A percentile compares a stretch with the other conserved stretches of the same genome.
Evolutionary conservation across 2,113 vertebrate genomes (phyloP).

Genomic region (Calonectris borealis): DNA sequence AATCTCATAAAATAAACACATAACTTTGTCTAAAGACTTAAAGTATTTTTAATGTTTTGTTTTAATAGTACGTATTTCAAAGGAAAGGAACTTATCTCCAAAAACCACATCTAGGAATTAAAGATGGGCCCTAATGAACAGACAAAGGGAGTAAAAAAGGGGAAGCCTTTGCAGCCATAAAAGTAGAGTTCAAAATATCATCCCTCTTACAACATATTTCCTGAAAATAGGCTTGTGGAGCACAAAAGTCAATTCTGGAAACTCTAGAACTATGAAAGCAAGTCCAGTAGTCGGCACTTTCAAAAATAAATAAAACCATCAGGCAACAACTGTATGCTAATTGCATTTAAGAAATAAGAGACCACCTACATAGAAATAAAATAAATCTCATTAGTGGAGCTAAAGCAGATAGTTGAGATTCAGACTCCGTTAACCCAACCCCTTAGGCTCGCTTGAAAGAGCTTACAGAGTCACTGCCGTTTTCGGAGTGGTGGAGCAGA

Average conservation of each 20-base stretch:
- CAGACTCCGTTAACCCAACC: neutral
- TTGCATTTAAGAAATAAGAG: slow-evolving; percentile 51
- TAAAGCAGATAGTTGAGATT: neutral
- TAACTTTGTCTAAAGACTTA: neutral
- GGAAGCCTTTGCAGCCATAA: slow-evolving; percentile 36
- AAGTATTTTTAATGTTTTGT: neutral
- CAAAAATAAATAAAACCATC: slow-evolving; percentile 57
- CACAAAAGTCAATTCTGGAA: slow-evolving; percentile 50
- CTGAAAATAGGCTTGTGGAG: slow-evolving; percentile 48
- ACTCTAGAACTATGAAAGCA: slow-evolving; percentile 49
- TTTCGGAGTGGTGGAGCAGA: neutral
- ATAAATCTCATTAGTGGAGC: slow-evolving; percentile 22
- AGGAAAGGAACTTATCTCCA: neutral
- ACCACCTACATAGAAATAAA: slow-evolving; percentile 37
- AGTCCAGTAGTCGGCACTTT: slow-evolving; percentile 51
- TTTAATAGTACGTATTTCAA: slow-evolving; percentile 32
- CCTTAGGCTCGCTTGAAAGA: neutral
- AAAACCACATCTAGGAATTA: slow-evolving; percentile 44
- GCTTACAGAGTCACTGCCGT: neutral
- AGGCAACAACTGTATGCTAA: slow-evolving; percentile 56
- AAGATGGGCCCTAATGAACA: slow-evolving; percentile 34
- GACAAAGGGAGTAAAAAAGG: slow-evolving; percentile 46
- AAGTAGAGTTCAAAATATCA: slow-evolving; percentile 39
- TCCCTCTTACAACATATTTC: slow-evolving; percentile 57
- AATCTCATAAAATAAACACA: neutral